phyloP scores from a whole-genome alignment of 1,140 invertebrate species.

The Anoplophora glabripennis region DNA sequence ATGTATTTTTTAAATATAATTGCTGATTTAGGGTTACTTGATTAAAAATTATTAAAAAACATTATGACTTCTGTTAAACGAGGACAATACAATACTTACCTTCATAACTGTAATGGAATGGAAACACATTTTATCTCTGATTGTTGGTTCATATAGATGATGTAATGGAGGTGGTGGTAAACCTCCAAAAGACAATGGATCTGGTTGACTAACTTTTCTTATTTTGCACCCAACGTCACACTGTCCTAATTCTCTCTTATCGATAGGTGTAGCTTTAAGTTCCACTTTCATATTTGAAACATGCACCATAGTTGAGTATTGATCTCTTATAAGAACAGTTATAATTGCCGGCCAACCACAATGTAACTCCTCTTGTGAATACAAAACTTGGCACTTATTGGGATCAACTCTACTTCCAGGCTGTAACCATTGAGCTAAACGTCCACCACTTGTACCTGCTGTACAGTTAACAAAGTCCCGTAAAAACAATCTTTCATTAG shows the following conservation, averaged over 20 bases:
- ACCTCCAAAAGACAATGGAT: slow-evolving; percentile 69
- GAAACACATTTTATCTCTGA: slow-evolving; percentile 89
- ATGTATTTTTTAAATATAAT: no score
- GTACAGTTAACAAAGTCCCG: slow-evolving; percentile 87
- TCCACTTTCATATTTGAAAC: slow-evolving; percentile 77
- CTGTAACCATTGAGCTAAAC: slow-evolving; percentile 91
- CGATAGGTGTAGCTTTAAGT: slow-evolving; percentile 54
- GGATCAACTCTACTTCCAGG: slow-evolving; percentile 91
- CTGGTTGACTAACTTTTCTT: slow-evolving; percentile 61
- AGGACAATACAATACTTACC: slow-evolving; percentile 52
- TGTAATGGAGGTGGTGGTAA: slow-evolving; percentile 69
- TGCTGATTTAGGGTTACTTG: no score
- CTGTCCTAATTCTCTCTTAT: slow-evolving; percentile 60
- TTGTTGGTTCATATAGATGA: slow-evolving; percentile 80
- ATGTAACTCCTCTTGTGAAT: slow-evolving; percentile 71
- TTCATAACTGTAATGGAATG: slow-evolving; percentile 94
- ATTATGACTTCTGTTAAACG: no score
- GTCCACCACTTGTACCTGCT: slow-evolving; percentile 83
- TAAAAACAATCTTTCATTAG: slow-evolving; percentile 91
- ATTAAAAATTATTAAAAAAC: no score
- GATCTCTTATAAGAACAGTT: slow-evolving; percentile 71
- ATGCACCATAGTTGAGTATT: slow-evolving; percentile 85
- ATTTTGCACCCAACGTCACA: slow-evolving; percentile 55
- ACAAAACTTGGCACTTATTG: slow-evolving; percentile 76
- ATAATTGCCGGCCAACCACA: slow-evolving; percentile 81